These are phyloP conservation scores for Chelonoidis abingdonii DNA, from an alignment of 2,113 vertebrate genomes.

Conservation along the genomic window DNA sequence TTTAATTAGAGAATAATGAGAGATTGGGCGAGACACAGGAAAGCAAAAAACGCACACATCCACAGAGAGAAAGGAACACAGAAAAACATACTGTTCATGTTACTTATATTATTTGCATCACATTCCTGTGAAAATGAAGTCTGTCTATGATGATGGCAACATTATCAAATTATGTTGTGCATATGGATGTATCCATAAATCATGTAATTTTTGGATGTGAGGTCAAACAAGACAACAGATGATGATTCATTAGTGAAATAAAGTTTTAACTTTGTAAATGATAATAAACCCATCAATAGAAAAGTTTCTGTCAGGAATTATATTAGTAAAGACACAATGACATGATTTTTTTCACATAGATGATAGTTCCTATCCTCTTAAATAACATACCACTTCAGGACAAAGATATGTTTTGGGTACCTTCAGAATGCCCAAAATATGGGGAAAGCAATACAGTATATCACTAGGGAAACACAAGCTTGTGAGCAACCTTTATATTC, in stretches of 20 bases:
- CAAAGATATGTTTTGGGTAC: background rate
- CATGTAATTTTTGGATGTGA: background rate
- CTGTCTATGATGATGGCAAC: background rate
- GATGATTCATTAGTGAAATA: background rate
- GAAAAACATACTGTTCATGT: background rate
- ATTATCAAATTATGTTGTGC: background rate
- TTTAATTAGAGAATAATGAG: background rate
- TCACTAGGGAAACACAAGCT: background rate
- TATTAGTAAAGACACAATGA: background rate
- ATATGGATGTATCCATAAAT: background rate
- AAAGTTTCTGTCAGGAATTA: accelerated
- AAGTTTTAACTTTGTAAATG: background rate
- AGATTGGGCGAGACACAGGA: background rate
- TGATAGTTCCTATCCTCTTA: background rate
- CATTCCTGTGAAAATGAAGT: background rate
- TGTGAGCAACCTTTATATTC: background rate
- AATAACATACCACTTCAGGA: background rate
- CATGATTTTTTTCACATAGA: background rate
- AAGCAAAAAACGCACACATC: accelerated
- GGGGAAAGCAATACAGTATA: background rate
- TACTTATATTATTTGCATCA: background rate
- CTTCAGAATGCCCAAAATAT: background rate
- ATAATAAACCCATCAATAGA: accelerated
- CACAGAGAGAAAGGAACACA: background rate
- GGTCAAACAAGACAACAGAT: accelerated